Evolutionary conservation across 1,140 invertebrate species (phyloP).

Genomic region (Drosophila ercepeae): DNA sequence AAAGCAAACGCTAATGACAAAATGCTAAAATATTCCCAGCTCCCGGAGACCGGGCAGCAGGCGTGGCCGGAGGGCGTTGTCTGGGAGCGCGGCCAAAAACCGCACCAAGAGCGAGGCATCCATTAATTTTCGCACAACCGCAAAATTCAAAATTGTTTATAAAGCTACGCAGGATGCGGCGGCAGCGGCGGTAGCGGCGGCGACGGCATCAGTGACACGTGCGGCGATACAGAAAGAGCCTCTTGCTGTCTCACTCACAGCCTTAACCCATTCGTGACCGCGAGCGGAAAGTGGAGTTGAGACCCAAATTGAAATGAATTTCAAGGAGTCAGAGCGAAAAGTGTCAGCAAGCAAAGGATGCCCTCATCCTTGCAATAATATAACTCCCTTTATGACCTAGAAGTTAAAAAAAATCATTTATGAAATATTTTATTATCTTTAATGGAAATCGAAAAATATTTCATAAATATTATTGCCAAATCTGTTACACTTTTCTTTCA

Average conservation of each 20-base stretch:
- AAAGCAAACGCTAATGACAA: conserved; percentile 81
- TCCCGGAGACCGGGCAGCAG: not conserved
- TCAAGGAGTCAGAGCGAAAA: conserved; percentile 75
- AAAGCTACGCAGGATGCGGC: conserved; percentile 75
- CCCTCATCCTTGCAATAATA: not conserved
- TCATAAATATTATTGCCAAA: not conserved
- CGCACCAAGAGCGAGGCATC: conserved; percentile 79
- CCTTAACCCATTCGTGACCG: conserved; percentile 44
- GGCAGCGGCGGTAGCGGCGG: conserved; percentile 39
- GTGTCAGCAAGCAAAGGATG: conserved; percentile 51
- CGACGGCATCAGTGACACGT: conserved; percentile 68
- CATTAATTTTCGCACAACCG: conserved; percentile 80
- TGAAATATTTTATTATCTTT: not conserved
- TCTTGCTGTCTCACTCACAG: conserved; percentile 16
- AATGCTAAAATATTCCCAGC: conserved; percentile 68
- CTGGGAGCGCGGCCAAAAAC: conserved; percentile 67
- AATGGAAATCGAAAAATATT: too few species aligned
- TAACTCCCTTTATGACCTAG: not conserved
- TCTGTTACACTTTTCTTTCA: not conserved
- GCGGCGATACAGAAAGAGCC: conserved; percentile 30
- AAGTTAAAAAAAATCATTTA: not conserved
- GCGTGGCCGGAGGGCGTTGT: conserved; percentile 1
- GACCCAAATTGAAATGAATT: conserved; percentile 74
- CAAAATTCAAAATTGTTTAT: conserved; percentile 83
- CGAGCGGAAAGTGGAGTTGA: conserved; percentile 11